Base-by-base conservation (phyloP, 2,797 vertebrate species). In the Dryobates pubescens region DNA sequence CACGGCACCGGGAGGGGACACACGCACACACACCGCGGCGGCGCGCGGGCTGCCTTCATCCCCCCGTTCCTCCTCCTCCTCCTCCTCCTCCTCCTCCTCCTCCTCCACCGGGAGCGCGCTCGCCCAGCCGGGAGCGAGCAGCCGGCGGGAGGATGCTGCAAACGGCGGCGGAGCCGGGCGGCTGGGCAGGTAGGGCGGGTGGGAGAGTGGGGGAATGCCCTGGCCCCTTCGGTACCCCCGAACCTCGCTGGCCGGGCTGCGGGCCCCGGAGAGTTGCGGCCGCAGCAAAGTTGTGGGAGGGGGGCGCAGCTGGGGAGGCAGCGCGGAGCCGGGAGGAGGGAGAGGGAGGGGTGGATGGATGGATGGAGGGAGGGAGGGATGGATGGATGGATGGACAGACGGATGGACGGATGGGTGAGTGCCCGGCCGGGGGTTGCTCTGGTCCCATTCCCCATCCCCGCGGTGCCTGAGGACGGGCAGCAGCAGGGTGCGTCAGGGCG, bases 81-180 rank as follows among this genome's bases (percentile, higher is more conserved):
- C 20, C 3, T 72, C 17, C 1, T 75, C 24, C 2, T 51, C 22
- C 26, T 73, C 7, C 34, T 74, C 5, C 10, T 70, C n/a, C 1
- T 87, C 36, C 5, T 75, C 73, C 7, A 58, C 62, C 81, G 69
- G 75, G 92, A 88, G 94, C 90, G 92, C 94, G 92, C 81, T 45
- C 84, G 70, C 81, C 80, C 87, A 63, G 90, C 84, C 87, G 77
- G 67, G 85, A 88, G 89, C 92, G 87, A 77, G 90, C 36, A 86
- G 85, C 86, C 70, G 78, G 87, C 68, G 81, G 65, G 90, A 89
- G 79, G 89, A 94, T 94, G 96, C 82, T 94, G 87, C 93, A 91
- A 65, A 81, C 86, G 45, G 93, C 93, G 92, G 84, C 63, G 75
- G 92, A 93, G 71, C 89, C 92, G 94, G 95, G 91, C 65, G 65